These are phyloP conservation scores for Ochropleura plecta DNA, from an alignment of 2,888 invertebrate genomes.

Conservation along the genomic window DNA sequence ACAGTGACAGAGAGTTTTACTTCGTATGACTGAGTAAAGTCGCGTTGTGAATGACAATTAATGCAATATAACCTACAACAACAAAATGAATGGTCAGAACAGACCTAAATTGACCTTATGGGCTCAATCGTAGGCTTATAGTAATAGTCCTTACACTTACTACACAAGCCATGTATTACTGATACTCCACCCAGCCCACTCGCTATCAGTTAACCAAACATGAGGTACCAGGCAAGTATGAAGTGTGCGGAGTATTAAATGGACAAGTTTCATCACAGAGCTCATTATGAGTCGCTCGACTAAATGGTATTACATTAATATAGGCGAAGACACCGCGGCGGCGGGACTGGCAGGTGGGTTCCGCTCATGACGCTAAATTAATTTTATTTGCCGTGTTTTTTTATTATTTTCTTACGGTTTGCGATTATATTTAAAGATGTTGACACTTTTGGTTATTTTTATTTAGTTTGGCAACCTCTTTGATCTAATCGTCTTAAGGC, in stretches of 20 bases:
- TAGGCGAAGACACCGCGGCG: slow-evolving; percentile 23
- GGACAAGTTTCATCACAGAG: slow-evolving; percentile 51
- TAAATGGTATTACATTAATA: slow-evolving; percentile 47
- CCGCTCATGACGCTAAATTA: slow-evolving; percentile 20
- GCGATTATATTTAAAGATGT: background rate
- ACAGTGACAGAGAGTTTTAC: background rate
- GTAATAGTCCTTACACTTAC: no score
- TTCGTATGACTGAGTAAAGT: background rate
- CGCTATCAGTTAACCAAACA: slow-evolving; percentile 5
- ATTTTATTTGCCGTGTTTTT: slow-evolving; percentile 43
- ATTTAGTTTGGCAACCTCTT: background rate
- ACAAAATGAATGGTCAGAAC: no score
- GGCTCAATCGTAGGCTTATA: no score
- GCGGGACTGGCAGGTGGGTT: slow-evolving; percentile 29
- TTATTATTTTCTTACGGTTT: slow-evolving; percentile 7
- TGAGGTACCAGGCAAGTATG: slow-evolving; percentile 40
- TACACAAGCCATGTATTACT: no score
- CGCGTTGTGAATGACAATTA: no score
- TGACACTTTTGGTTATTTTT: background rate
- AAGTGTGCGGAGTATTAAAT: slow-evolving; percentile 38
- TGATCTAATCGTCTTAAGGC: background rate
- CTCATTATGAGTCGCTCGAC: slow-evolving; percentile 52
- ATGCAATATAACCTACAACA: no score
- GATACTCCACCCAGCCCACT: background rate
- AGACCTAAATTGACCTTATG: no score